Conservation (phyloP, 1,140 invertebrate species). For the Hydropsyche tenuis region DNA sequence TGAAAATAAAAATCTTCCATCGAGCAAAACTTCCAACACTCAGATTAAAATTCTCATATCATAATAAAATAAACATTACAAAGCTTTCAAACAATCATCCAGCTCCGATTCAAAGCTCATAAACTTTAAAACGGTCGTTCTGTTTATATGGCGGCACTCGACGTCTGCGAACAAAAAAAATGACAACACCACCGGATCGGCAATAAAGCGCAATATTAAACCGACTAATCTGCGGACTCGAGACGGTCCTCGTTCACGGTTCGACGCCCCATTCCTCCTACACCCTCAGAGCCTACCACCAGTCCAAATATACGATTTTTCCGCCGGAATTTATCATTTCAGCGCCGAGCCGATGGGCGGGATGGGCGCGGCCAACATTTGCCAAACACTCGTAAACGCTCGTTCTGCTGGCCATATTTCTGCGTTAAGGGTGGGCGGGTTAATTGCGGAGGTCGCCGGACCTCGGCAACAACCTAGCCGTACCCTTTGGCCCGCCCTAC, state of each 20-base stretch:
- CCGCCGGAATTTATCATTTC: constrained; percentile 3
- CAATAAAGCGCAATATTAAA: constrained; percentile 18
- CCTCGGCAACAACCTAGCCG: constrained; percentile 35
- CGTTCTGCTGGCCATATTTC: constrained; percentile 38
- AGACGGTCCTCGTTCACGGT: neutral
- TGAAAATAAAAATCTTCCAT: too few species aligned
- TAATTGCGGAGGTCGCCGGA: constrained; percentile 33
- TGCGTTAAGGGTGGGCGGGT: constrained; percentile 29
- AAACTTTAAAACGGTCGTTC: too few species aligned
- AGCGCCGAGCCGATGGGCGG: neutral
- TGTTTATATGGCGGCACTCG: neutral
- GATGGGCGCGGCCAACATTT: constrained; percentile 30
- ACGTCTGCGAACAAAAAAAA: neutral
- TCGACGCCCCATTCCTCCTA: neutral
- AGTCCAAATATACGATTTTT: too few species aligned
- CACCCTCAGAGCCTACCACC: too few species aligned
- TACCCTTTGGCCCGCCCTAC: constrained; percentile 37
- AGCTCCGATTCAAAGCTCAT: too few species aligned
- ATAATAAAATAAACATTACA: too few species aligned
- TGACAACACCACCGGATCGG: neutral
- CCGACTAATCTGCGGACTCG: neutral
- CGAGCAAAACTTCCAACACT: too few species aligned
- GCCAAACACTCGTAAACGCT: constrained; percentile 40
- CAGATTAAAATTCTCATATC: too few species aligned
- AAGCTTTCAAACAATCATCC: too few species aligned